phyloP scores from a whole-genome alignment of 2,113 vertebrate genomes.

The Canis aureus region DNA sequence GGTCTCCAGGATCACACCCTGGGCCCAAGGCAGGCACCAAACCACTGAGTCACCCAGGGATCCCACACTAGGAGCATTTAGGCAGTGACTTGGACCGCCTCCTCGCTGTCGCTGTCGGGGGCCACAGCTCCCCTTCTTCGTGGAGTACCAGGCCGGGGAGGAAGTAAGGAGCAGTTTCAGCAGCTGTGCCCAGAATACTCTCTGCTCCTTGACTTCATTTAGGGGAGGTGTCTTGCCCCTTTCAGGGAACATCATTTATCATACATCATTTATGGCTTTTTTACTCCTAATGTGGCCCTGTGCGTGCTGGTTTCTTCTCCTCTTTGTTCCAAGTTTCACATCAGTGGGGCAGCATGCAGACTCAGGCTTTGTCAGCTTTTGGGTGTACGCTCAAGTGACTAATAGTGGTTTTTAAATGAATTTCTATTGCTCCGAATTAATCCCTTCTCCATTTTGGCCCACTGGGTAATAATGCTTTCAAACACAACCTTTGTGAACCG shows the following conservation, averaged over 20 bases:
- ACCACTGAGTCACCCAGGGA: too few relatives aligned
- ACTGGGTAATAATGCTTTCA: background rate
- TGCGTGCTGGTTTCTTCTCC: background rate
- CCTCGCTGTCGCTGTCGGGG: background rate
- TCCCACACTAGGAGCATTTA: background rate
- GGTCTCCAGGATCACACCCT: too few relatives aligned
- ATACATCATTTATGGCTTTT: background rate
- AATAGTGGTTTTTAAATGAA: constrained; percentile 58
- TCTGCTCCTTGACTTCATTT: accelerated
- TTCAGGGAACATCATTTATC: background rate
- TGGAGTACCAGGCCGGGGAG: too few relatives aligned
- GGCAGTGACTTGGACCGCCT: background rate
- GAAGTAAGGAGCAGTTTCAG: background rate
- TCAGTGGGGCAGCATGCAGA: background rate
- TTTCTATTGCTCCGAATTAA: constrained; percentile 51
- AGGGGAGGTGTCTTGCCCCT: background rate
- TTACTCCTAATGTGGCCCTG: background rate
- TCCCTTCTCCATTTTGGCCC: constrained; percentile 48
- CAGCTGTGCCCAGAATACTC: background rate
- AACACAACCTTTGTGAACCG: background rate
- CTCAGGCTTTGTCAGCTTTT: constrained; percentile 10
- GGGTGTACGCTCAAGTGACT: constrained; percentile 47
- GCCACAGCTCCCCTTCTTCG: background rate
- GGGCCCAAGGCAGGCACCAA: too few relatives aligned
- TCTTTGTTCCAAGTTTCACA: constrained; percentile 23